Evolutionary conservation across 2,797 vertebrate species (phyloP).

Genomic region (Parauchenoglanis punctatus): DNA sequence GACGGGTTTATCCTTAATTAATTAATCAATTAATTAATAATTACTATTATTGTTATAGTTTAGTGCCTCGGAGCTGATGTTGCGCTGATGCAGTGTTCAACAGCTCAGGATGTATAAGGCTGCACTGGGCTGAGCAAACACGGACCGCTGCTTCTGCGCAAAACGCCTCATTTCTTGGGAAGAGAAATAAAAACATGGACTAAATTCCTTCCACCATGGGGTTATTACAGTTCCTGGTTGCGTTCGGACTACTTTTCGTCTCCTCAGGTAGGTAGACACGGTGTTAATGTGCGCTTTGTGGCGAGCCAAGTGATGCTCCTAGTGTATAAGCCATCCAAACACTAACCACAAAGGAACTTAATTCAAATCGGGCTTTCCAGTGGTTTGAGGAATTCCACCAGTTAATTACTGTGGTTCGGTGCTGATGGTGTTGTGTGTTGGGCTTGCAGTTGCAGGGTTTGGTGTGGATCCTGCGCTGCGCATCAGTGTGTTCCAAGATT

Average conservation of each 20-base stretch:
- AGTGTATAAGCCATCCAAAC: neutral
- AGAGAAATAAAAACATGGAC: conserved; percentile 78
- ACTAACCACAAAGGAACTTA: neutral
- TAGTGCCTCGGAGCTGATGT: neutral
- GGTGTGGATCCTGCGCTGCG: conserved; percentile 93
- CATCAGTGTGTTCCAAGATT: conserved; percentile 89
- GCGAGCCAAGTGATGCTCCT: neutral
- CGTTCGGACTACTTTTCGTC: conserved; percentile 70
- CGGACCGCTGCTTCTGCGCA: conserved; percentile 10
- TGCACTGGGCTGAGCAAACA: conserved; percentile 49
- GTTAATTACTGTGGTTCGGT: neutral
- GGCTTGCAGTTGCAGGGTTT: conserved; percentile 82
- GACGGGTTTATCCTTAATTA: neutral
- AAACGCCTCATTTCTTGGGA: conserved; percentile 52
- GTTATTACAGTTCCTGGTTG: conserved; percentile 76
- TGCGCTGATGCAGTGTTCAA: conserved; percentile 38
- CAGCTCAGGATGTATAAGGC: conserved; percentile 69
- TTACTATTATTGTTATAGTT: neutral
- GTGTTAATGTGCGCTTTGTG: conserved; percentile 12
- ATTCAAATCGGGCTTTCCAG: neutral
- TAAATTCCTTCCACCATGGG: conserved; percentile 76
- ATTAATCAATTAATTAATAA: neutral
- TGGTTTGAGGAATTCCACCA: neutral
- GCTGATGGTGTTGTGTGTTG: conserved; percentile 38
- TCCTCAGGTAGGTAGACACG: conserved; percentile 71